Base-by-base conservation (phyloP, 2,888 invertebrate genomes). In the Idaea straminata region DNA sequence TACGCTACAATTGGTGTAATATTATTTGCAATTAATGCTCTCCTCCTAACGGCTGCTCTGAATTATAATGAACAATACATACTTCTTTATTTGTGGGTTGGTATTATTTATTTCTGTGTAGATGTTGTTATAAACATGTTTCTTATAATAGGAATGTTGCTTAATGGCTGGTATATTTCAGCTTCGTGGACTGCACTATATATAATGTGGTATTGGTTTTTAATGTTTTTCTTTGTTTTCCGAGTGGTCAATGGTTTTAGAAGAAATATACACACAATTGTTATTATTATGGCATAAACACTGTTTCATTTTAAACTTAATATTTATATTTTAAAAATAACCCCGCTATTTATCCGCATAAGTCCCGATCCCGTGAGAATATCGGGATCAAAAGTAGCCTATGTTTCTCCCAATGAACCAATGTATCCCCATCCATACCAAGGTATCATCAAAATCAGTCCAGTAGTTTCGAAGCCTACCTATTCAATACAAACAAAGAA, bases 221-320 rank as follows among this genome's bases (percentile, higher is more conserved):
- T 79, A 66, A 66, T 84, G 57, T 83, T 80, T 67, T 15, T 68
- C 34, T 76, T 76, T 65, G 62, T 85, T 47, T 76, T 87, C 34
- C 80, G 86, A 13, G 77, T 82, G 16, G 79, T 87, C 6, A 87
- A 88, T 69, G 87, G 88, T 59, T 86, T 83, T 64, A 83, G 88
- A 64, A 77, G 72, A 74, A 85, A 74, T 76, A 85, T 88, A 72
- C 83, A 83, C 61, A 85, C 84, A n/a, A 74, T 87, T 61, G 75
- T 82, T 15, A 82, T 86, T 69, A 67, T 77, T 62, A 59, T 84
- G 60, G 62, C 70, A 34, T 82, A 72, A 75, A 7, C 0, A 47
- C 13, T 47, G 47, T 47, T 47, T 47, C 47, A 4, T 13, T 47
- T 47, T 47, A 47, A 10, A 13, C 47, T 10, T 47, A 10, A 25